Conservation (phyloP, 2,113 vertebrate species). For the Athene noctua region DNA sequence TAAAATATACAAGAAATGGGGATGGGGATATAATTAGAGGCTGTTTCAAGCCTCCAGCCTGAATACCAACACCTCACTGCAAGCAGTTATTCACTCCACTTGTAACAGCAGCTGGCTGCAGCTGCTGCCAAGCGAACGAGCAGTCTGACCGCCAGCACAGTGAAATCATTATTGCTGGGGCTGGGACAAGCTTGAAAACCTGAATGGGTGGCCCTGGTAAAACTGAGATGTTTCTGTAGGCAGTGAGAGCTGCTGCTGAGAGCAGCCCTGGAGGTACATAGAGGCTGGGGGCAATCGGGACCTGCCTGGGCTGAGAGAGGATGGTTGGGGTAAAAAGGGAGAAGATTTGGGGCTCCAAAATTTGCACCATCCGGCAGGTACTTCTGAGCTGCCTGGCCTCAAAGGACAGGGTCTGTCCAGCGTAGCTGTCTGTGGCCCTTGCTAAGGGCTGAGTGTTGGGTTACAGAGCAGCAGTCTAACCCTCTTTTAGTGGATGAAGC, state of each 20-base stretch:
- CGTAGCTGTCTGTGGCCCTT: not conserved
- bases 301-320: fast-evolving
- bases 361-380: too few species aligned
- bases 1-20: not conserved
- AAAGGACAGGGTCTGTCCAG: not conserved
- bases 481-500: not conserved
- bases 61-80: constrained; percentile 17
- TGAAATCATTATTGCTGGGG: not conserved
- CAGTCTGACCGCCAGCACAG: not conserved
- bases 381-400: not conserved
- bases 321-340: not conserved
- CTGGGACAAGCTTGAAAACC: not conserved
- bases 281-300: fast-evolving
- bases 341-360: not conserved
- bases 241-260: not conserved
- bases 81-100: not conserved
- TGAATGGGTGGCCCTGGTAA: not conserved
- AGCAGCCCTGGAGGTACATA: fast-evolving
- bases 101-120: not conserved
- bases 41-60: not conserved
- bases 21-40: not conserved
- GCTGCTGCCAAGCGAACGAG: not conserved
- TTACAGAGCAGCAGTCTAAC: too few species aligned
- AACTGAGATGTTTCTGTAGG: not conserved
- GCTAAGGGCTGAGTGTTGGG: not conserved